Percentiles rank a stretch among this genome's conserved stretches.
Conservation (phyloP, 1,140 invertebrate genomes). For the Aporrectodea caliginosa region DNA sequence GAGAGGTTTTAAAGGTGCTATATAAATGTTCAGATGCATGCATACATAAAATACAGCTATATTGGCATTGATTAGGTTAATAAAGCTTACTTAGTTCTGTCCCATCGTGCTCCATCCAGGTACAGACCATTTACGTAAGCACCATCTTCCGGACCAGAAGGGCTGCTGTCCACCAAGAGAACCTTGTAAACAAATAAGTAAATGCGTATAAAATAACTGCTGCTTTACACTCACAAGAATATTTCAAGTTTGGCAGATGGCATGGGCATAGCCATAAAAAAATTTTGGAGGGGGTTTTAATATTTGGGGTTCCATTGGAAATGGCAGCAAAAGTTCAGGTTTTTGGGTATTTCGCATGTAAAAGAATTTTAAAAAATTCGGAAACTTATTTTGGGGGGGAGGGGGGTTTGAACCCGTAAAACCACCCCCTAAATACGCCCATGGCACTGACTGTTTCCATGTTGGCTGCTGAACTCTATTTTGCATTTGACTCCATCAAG, state of each 20-base stretch:
- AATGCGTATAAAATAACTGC: not conserved
- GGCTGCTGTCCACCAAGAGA: slow-evolving; percentile 10
- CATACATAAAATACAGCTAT: not conserved
- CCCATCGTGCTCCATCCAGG: slow-evolving; percentile 54
- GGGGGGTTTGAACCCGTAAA: too few relatives aligned
- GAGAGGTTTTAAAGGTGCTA: too few relatives aligned
- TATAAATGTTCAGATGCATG: not conserved
- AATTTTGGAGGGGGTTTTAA: too few relatives aligned
- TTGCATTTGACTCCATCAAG: too few relatives aligned
- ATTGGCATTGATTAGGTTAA: too few relatives aligned
- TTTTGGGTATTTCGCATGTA: too few relatives aligned
- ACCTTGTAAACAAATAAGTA: not conserved
- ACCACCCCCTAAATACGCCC: too few relatives aligned
- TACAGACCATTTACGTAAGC: slow-evolving; percentile 53
- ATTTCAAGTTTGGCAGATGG: not conserved
- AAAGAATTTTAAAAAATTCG: not conserved
- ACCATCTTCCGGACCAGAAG: slow-evolving; percentile 49
- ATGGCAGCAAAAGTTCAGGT: not conserved
- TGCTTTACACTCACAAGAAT: not conserved
- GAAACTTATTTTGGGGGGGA: not conserved
- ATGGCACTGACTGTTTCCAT: too few relatives aligned
- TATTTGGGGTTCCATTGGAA: not conserved
- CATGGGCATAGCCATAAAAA: not conserved
- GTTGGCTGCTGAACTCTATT: too few relatives aligned
- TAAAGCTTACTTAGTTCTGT: slow-evolving; percentile 37